phyloP scores from a whole-genome alignment of 1,140 invertebrate species.

The Pseudomyrmex concolor region DNA sequence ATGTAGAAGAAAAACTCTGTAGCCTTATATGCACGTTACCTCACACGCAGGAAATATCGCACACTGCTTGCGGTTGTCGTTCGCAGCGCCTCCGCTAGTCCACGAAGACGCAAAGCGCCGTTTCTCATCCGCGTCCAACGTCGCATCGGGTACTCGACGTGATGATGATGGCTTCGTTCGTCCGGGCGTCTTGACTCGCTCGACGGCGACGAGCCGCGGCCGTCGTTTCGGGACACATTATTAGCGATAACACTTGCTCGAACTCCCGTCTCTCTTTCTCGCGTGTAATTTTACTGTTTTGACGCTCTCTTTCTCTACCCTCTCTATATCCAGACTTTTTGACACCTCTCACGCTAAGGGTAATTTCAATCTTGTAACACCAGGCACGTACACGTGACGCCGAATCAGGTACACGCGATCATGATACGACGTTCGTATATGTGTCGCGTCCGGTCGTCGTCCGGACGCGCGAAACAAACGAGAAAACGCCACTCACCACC shows the following conservation, averaged over 20 bases:
- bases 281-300: no score
- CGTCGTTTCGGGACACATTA: slow-evolving; percentile 45
- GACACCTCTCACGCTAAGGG: not conserved
- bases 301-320: not conserved
- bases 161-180: not conserved
- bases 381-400: slow-evolving; percentile 34
- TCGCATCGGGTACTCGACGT: slow-evolving; percentile 1
- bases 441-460: no score
- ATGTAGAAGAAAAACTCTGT: not conserved
- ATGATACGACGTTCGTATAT: not conserved
- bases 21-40: slow-evolving; percentile 10
- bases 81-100: slow-evolving; percentile 53
- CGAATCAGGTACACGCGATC: not conserved
- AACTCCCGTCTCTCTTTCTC: not conserved
- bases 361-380: slow-evolving; percentile 27
- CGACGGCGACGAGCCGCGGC: slow-evolving; percentile 27
- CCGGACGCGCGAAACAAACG: no score
- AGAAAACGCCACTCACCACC: no score
- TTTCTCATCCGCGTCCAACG: slow-evolving; percentile 49
- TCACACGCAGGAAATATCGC: slow-evolving; percentile 29
- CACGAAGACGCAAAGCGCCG: slow-evolving; percentile 46
- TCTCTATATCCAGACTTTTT: no score
- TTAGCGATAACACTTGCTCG: not conserved
- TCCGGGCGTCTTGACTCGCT: not conserved
- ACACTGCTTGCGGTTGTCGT: slow-evolving; percentile 2